Evolutionary conservation across 2,888 invertebrate species (phyloP).

Genomic region (Xylophagus ater): DNA sequence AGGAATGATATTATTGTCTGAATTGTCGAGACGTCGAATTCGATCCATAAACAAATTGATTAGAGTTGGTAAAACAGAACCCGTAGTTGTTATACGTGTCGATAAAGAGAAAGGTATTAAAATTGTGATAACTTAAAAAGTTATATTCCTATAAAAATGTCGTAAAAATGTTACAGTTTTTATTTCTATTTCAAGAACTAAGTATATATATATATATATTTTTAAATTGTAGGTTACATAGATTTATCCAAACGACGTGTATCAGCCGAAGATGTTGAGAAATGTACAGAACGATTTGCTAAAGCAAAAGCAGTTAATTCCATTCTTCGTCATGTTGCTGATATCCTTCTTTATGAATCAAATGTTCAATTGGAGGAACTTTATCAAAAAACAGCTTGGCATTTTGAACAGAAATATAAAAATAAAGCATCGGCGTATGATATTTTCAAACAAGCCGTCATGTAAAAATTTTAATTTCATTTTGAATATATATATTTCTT

Average conservation of each 20-base stretch:
- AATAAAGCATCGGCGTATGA: slow-evolving; percentile 95
- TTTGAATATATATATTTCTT: slow-evolving; percentile 1
- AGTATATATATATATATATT: neutral
- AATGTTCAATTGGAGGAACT: slow-evolving; percentile 91
- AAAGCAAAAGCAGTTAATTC: slow-evolving; percentile 98
- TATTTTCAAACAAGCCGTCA: slow-evolving; percentile 95
- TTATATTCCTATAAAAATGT: too few species aligned
- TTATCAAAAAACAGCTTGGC: slow-evolving; percentile 95
- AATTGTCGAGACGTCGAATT: slow-evolving; percentile 95
- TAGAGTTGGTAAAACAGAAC: slow-evolving; percentile 96
- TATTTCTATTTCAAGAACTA: neutral
- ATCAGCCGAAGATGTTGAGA: slow-evolving; percentile 93
- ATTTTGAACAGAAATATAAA: slow-evolving; percentile 94
- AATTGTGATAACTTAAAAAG: neutral
- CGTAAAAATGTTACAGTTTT: too few species aligned
- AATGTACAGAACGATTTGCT: slow-evolving; percentile 96
- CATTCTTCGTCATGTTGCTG: slow-evolving; percentile 93
- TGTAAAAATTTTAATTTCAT: slow-evolving; percentile 48
- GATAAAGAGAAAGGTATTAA: slow-evolving; percentile 92
- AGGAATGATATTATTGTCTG: slow-evolving; percentile 97
- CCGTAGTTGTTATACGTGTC: slow-evolving; percentile 97
- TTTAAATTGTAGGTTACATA: slow-evolving; percentile 67
- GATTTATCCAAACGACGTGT: slow-evolving; percentile 98
- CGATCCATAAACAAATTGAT: slow-evolving; percentile 98
- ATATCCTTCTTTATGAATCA: slow-evolving; percentile 78